Evolutionary conservation across 2,888 invertebrate genomes (phyloP), one percentile per base, ranked within the genome.

Genomic region (Bibio marci): DNA sequence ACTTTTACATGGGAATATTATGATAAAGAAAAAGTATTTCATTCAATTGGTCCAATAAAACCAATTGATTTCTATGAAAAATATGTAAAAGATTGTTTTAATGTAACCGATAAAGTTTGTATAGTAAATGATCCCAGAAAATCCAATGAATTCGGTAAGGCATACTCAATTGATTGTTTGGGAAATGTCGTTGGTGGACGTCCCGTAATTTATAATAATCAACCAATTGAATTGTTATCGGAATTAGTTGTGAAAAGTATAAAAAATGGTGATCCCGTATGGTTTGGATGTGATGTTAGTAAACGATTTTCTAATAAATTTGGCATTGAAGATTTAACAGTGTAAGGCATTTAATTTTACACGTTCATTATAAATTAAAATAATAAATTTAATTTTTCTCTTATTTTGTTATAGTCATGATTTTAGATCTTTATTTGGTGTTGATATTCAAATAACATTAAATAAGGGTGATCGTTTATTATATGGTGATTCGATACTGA

Each of bases 201-300:
- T 6, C 69, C 64, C 44, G 82, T 82, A 2, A 69, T 82, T 2
- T 91, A 90, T 62, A 87, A 90, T 57, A 91, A 91, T 64, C 88
- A 88, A 56, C 80, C 81, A 0, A 73, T 81, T 0, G 81, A 85
- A 39, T 62, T 76, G 1, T 64, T 91, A 2, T 73, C 86, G 58
- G 71, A 79, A 54, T 65, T 76, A 26, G 78, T 81, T 2, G 75
- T 73, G 10, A 76, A 77, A 42, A 83, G 86, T 39, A 78, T 91
- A 45, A 71, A 76, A 45, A 71, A 73, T 3, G 80, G 81, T 2
- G 86, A 88, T 55, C 75, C 88, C 1, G 88, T 91, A 1, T 91
- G 90, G 90, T 90, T 90, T 57, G 90, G 90, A 1, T 88, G 86
- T 57, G 88, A 90, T 53, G 85, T 88, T 2, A 73, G 73, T 46